Evolutionary conservation across 2,888 invertebrate species (phyloP), one percentile per base, ranked within the genome.

Genomic region (Tetanocera ferruginea): DNA sequence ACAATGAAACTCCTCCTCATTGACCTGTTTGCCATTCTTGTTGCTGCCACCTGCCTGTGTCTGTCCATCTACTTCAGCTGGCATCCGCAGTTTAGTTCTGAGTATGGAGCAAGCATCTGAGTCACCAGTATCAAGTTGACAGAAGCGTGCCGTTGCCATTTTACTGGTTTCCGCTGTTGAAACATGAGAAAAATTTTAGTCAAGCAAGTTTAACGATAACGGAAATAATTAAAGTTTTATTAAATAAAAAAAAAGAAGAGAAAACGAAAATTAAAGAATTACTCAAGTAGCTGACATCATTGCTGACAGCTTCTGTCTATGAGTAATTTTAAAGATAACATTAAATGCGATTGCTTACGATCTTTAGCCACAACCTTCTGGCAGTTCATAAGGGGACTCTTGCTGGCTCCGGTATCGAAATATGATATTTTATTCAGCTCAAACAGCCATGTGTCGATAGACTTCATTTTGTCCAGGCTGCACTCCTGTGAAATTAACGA

Each of bases 341-440:
- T 11, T 2, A 43, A 43, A 43, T 4, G 5, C 6, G 17, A 14
- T 5, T 66, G 86, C 88, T 86, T 83, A 90, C 90, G 88, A 69
- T 86, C 89, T 82, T 84, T 84, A 72, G 88, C 89, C 70, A 89
- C 86, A 31, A 90, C 88, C 81, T 90, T 90, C 83, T 90, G 90
- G 80, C 90, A 90, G 78, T 87, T 88, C 88, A 90, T 89, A 2
- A 89, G 83, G 2, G 89, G 89, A 82, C 84, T 84, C 67, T 87
- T 87, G 64, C 83, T 84, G 74, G 83, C 81, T 52, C 86, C 86
- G 23, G 84, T 85, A 49, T 87, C 86, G 64, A 88, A 87, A 73
- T 88, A 89, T 1, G 86, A 83, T 67, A 90, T 86, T 80, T 86
- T 91, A 90, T 82, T 92, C 88, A 89, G 80, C 11, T 89, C 86